Evolutionary conservation across 1,140 invertebrate genomes (phyloP).

Genomic region (Cydia amplana): DNA sequence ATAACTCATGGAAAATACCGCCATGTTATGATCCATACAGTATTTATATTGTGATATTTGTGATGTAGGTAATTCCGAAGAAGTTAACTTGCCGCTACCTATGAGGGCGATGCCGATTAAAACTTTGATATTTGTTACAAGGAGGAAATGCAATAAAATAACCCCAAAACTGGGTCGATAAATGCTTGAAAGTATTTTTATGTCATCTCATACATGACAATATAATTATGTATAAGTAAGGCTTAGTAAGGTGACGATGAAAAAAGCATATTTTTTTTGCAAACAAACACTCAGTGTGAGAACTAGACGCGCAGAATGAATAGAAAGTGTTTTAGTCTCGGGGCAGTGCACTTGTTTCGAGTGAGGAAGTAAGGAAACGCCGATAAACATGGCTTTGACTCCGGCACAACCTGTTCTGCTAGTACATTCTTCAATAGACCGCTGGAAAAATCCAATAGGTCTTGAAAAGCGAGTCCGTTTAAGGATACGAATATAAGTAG

Average conservation of each 20-base stretch:
- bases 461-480: slow-evolving; percentile 3
- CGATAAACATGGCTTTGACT: slow-evolving; percentile 22
- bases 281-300: background rate
- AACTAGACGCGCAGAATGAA: slow-evolving; percentile 21
- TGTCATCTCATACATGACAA: background rate
- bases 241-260: slow-evolving; percentile 3
- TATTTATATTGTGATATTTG: background rate
- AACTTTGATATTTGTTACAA: background rate
- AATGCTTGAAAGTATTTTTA: background rate
- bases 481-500: background rate
- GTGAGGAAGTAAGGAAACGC: slow-evolving; percentile 39
- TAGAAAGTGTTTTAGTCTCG: slow-evolving; percentile 34
- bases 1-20: slow-evolving; percentile 2
- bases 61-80: too few species aligned
- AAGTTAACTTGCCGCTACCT: background rate
- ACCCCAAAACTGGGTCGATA: slow-evolving; percentile 7
- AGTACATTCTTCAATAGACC: slow-evolving; percentile 7
- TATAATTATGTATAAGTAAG: slow-evolving; percentile 2
- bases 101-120: background rate
- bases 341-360: slow-evolving; percentile 39
- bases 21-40: background rate
- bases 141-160: background rate
- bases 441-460: slow-evolving; percentile 13
- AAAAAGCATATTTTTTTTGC: slow-evolving; percentile 14
- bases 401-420: slow-evolving; percentile 3